Base-by-base conservation (phyloP, 2,888 invertebrate species). In the Aromia moschata region DNA sequence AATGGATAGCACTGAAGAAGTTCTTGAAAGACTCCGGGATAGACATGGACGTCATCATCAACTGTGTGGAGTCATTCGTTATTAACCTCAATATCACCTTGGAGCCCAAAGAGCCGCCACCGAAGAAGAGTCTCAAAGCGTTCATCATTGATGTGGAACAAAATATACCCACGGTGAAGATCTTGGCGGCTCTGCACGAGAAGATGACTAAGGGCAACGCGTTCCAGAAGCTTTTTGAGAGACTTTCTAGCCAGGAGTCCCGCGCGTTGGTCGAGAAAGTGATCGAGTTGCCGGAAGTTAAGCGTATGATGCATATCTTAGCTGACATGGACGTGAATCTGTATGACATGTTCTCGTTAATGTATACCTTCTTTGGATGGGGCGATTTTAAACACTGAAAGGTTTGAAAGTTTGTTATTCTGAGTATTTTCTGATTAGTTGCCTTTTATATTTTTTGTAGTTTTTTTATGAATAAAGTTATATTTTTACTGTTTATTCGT, bases 321-420 rank as follows among this genome's bases (percentile, higher is more conserved):
- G 47, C 47, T 1, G 60, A 69, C 5, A 71, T 71, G 60, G 72
- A 66, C 9, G 10, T 72, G 31, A 58, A 71, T 43, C 14, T 71
- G 10, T 53, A 65, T 30, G 51, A 63, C 2, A 25, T 66, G 7
- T 18, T 70, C 16, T 46, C 64, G 10, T 44, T 67, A 16, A 10
- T 69, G 9, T 73, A 70, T 43, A 52, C 54, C 9, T 59, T 69
- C 37, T 62, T 71, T 11, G 73, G 73, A 15, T 74, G 74, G 74
- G 65, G 64, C 10, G 61, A 62, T 31, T 58, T 58, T 15, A 44
- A 62, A 16, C 4, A 30, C 12, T 37, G 17, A 1, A 15, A 9
- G 18, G 38, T 47, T 43, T 25, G 12, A 12, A 33, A 11, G n/a
- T 9, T 7, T 30, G 3, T 17, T 45, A n/a, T n/a, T n/a, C n/a